Evolutionary conservation across 2,113 vertebrate genomes (phyloP).

Genomic region (Aspiorhynchus laticeps): DNA sequence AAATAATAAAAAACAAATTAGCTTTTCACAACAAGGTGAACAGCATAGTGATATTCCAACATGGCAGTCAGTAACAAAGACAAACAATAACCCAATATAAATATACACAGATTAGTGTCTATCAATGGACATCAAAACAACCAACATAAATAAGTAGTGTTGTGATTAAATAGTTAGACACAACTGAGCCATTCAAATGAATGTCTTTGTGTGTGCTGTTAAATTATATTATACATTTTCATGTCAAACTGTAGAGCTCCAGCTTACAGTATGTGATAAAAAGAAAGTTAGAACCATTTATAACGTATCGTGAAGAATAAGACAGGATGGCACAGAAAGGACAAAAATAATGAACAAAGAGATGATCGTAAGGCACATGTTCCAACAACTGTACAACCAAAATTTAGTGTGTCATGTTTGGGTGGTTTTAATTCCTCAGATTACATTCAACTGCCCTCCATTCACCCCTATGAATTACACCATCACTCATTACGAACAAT

Average conservation of each 20-base stretch:
- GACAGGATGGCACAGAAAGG: neutral
- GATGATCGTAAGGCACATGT: slow-evolving; percentile 27
- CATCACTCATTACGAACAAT: slow-evolving; percentile 29
- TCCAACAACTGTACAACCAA: slow-evolving; percentile 19
- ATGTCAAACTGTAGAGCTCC: neutral
- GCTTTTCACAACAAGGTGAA: slow-evolving; percentile 48
- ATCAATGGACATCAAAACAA: slow-evolving; percentile 15
- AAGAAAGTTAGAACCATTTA: neutral
- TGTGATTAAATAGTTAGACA: slow-evolving; percentile 12
- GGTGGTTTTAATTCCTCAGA: slow-evolving; percentile 12
- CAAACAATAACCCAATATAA: slow-evolving; percentile 40
- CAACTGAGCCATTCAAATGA: neutral
- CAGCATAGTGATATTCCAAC: slow-evolving; percentile 49
- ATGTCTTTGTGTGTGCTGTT: neutral
- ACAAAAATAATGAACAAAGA: slow-evolving; percentile 18
- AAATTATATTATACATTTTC: slow-evolving; percentile 16
- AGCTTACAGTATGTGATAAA: neutral
- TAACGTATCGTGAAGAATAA: slow-evolving; percentile 1
- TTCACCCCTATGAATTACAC: neutral
- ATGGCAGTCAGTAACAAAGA: slow-evolving; percentile 66
- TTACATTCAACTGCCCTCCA: neutral
- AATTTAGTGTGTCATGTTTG: slow-evolving; percentile 1
- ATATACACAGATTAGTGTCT: slow-evolving; percentile 1
- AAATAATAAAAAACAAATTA: slow-evolving; percentile 57
- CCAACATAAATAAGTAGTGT: slow-evolving; percentile 24